phyloP scores from a whole-genome alignment of 2,888 invertebrate genomes.

The Cordilura impudica region DNA sequence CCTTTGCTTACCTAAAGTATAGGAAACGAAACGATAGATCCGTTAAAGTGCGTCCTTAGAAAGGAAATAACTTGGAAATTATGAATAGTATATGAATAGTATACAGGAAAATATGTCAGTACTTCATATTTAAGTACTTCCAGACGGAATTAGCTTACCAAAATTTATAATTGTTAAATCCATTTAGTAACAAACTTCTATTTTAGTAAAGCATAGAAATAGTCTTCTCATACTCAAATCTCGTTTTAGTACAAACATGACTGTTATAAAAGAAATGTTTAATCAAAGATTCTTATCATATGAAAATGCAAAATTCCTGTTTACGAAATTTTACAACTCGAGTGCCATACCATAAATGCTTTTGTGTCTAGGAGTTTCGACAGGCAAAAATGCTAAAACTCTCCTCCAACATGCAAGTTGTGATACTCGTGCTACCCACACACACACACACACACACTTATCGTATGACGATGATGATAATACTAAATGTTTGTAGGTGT shows the following conservation, averaged over 20 bases:
- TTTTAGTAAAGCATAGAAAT: conserved; percentile 1
- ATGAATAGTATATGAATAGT: too few species aligned
- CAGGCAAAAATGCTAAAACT: conserved; percentile 22
- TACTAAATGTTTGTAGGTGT: conserved; percentile 15
- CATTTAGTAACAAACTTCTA: conserved; percentile 29
- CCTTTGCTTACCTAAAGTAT: too few species aligned
- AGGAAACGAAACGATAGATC: too few species aligned
- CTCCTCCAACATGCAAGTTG: background rate
- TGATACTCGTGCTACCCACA: conserved; percentile 54
- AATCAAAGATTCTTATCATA: conserved; percentile 71
- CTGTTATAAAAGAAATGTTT: conserved; percentile 31
- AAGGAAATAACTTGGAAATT: too few species aligned
- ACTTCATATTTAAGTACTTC: too few species aligned
- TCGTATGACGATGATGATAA: conserved; percentile 39
- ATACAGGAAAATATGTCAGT: too few species aligned
- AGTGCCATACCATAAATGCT: conserved; percentile 56
- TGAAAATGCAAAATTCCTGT: conserved; percentile 74
- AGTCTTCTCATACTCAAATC: background rate
- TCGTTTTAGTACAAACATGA: background rate
- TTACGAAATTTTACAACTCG: conserved; percentile 65
- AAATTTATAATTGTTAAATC: conserved; percentile 48
- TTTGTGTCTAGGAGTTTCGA: conserved; percentile 50
- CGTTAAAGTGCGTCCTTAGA: too few species aligned
- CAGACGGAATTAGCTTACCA: too few species aligned
- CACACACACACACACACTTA: conserved; percentile 15